phyloP scores from a whole-genome alignment of 1,140 invertebrate species.

The Atta colombica region DNA sequence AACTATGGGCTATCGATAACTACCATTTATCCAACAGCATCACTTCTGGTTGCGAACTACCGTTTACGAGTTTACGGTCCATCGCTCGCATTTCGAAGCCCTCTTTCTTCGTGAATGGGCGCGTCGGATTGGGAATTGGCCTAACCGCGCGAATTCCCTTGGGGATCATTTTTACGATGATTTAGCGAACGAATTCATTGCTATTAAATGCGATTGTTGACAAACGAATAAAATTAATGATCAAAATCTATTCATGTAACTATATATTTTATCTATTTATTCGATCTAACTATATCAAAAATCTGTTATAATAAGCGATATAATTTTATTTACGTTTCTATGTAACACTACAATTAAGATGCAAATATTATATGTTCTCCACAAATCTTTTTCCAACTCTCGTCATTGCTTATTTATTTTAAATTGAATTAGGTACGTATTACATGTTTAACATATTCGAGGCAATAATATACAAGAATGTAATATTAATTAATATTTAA shows the following conservation, averaged over 20 bases:
- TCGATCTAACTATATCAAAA: too few species aligned
- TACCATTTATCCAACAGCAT: slow-evolving; percentile 80
- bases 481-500: slow-evolving; percentile 16
- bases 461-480: neutral
- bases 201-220: neutral
- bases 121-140: slow-evolving; percentile 24
- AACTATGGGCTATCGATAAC: slow-evolving; percentile 82
- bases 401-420: neutral
- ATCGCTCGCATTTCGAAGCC: slow-evolving; percentile 29
- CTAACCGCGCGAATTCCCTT: neutral
- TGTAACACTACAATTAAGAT: too few species aligned
- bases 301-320: neutral
- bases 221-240: neutral
- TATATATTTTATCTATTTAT: too few species aligned
- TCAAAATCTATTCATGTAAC: neutral
- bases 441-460: neutral
- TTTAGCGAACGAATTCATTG: slow-evolving; percentile 13
- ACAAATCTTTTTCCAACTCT: neutral
- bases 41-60: slow-evolving; percentile 83
- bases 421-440: neutral
- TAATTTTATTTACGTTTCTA: neutral
- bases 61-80: slow-evolving; percentile 82
- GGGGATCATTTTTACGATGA: slow-evolving; percentile 1
- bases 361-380: neutral
- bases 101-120: slow-evolving; percentile 22